Base-by-base conservation (phyloP, 2,797 vertebrate genomes). In the Rhinella marina region DNA sequence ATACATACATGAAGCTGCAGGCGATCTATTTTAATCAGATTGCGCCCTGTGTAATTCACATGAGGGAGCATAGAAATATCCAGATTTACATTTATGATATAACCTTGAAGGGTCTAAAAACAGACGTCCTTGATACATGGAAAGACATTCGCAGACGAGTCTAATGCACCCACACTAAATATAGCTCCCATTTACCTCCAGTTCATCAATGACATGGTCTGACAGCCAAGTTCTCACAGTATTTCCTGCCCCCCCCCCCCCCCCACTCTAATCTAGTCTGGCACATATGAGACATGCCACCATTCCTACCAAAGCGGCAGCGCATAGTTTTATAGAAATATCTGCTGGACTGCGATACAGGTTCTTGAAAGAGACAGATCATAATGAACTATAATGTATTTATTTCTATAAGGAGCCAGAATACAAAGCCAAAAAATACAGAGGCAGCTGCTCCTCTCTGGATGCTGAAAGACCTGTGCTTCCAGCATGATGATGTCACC, bases 181-280 rank as follows among this genome's bases (percentile, higher is more conserved):
- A 81, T 88, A 88, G 87, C 66, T 54, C 12, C 56, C 75, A 88
- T 88, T 85, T 85, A 85, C 87, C 54, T 88, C 75, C 66, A 68
- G 66, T 19, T 75, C 77, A 75, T 81, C 62, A 85, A 88, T 88
- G 82, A 85, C 87, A 88, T 85, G 85, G 76, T 78, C 87, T 85
- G 87, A 84, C 81, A 84, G 57, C 59, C 50, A 25, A 77, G 73
- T 64, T 62, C 73, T 52, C 70, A 32, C 23, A 61, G 29, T 41
- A 41, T 41, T 41, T 41, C 41, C 41, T 41, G 41, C 62, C 75
- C 57, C 73, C 70, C 23, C 54, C 29, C n/a, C 19, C 82, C 23
- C n/a, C 84, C 57, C 59, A 23, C n/a, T 76, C 17, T 85, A 29
- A 64, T 54, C 76, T 61, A 52, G 25, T 29, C 76, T 86, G 75